Evolutionary conservation across 1,140 invertebrate genomes (phyloP).

Genomic region (Drosophila melanogaster): DNA sequence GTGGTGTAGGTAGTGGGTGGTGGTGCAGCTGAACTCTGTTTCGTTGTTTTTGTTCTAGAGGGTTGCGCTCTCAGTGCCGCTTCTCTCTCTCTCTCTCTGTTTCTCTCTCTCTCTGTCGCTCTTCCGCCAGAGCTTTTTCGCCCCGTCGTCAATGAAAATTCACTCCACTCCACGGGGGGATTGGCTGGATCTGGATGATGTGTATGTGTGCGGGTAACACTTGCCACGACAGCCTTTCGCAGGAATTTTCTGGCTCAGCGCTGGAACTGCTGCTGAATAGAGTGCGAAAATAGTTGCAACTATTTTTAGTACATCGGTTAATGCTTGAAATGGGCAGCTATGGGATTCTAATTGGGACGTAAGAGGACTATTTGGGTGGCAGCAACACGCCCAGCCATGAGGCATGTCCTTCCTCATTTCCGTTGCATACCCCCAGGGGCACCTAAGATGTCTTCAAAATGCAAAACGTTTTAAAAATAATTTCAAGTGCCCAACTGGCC

Average conservation of each 20-base stretch:
- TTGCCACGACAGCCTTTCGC: conserved; percentile 77
- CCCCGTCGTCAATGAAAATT: conserved; percentile 71
- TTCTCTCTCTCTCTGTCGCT: conserved; percentile 21
- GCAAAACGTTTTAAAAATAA: conserved; percentile 31
- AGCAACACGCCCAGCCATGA: not conserved
- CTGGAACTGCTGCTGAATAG: conserved; percentile 51
- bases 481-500: conserved; percentile 25
- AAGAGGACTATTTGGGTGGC: not conserved
- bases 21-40: conserved; percentile 71
- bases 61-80: conserved; percentile 32
- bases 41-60: conserved; percentile 79
- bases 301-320: conserved; percentile 61
- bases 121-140: conserved; percentile 58
- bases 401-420: conserved; percentile 10
- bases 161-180: conserved; percentile 53
- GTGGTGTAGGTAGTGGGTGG: conserved; percentile 17
- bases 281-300: conserved; percentile 72
- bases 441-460: not conserved
- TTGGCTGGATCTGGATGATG: conserved; percentile 52
- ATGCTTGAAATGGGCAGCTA: not conserved
- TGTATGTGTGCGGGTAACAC: conserved; percentile 69
- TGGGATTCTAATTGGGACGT: conserved; percentile 1
- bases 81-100: conserved; percentile 20
- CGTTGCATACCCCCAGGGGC: conserved; percentile 11
- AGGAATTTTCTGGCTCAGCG: conserved; percentile 70